Evolutionary conservation across 1,140 invertebrate species (phyloP).

Genomic region (Aporrectodea caliginosa): DNA sequence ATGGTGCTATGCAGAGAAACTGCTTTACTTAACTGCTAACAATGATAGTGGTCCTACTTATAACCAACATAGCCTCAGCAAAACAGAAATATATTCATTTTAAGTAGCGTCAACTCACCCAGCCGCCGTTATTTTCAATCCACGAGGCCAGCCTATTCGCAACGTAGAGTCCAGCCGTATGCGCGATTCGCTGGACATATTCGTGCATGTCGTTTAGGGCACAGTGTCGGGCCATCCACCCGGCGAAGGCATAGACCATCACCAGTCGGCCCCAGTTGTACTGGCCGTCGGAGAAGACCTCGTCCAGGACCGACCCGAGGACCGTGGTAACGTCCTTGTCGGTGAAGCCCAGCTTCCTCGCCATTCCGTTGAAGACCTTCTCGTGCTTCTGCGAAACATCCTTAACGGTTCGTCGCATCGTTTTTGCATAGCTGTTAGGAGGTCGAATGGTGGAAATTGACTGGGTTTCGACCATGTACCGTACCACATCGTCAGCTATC

Average conservation of each 20-base stretch:
- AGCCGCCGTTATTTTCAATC: neutral
- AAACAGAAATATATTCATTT: no score
- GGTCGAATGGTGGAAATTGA: neutral
- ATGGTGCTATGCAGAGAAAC: no score
- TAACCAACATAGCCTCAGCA: no score
- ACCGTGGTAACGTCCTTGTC: neutral
- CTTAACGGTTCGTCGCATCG: neutral
- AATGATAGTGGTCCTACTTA: no score
- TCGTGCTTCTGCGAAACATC: neutral
- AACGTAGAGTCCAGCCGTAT: neutral
- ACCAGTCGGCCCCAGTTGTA: neutral
- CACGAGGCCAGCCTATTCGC: neutral
- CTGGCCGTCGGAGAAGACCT: neutral
- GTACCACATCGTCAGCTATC: neutral
- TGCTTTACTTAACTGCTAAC: no score
- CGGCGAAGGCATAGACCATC: neutral
- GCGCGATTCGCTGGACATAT: neutral
- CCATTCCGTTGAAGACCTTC: neutral
- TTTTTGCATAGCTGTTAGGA: neutral
- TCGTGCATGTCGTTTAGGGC: neutral
- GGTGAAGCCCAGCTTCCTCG: neutral
- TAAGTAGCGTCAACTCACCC: neutral
- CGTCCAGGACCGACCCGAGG: neutral
- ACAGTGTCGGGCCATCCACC: neutral
- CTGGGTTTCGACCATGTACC: neutral